These are phyloP conservation scores for Catostylus mosaicus DNA, from an alignment of 30 jellyfish, hydroid and myxozoan genomes.

Conservation along the genomic window DNA sequence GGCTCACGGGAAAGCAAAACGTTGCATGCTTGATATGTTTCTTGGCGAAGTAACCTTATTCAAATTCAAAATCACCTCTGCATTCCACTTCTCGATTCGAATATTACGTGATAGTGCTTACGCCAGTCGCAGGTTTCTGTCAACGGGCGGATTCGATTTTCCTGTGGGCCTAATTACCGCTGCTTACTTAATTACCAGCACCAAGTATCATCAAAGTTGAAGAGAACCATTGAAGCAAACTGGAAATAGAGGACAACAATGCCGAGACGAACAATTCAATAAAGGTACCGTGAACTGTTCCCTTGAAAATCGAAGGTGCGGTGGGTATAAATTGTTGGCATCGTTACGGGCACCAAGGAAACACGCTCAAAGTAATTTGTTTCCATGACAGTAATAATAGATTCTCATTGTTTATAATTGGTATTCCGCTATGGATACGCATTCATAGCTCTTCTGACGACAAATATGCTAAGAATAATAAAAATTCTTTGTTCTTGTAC, in stretches of 20 bases:
- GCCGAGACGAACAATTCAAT: not conserved
- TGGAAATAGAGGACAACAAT: not conserved
- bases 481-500: no score
- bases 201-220: no score
- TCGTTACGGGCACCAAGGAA: conserved; percentile 78
- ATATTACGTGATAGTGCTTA: conserved; percentile 8
- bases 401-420: no score
- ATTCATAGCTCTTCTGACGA: no score
- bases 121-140: not conserved
- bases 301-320: not conserved
- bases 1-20: no score
- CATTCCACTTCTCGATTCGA: conserved; percentile 1
- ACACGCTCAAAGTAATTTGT: conserved; percentile 26
- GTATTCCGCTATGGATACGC: no score
- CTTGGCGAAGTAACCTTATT: not conserved
- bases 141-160: not conserved
- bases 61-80: not conserved
- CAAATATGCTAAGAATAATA: no score
- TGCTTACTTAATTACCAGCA: no score
- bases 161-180: not conserved
- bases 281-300: not conserved
- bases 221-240: no score
- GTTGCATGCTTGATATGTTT: no score
- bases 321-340: conserved; percentile 46
- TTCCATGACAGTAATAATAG: conserved; percentile 70